Conservation (phyloP, 2,888 invertebrate genomes). For the Oligia fasciuncula region DNA sequence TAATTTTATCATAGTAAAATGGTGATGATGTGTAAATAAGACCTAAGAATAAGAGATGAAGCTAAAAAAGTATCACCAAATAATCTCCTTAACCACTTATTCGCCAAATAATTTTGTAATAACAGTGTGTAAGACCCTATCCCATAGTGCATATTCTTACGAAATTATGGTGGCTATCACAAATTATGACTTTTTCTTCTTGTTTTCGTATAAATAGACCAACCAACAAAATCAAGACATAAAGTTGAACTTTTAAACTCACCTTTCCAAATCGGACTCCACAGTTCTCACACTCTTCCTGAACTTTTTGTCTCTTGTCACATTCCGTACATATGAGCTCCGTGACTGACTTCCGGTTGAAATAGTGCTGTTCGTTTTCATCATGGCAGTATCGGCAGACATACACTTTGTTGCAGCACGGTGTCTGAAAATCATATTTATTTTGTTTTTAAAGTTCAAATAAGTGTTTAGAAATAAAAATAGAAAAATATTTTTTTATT, state of each 20-base stretch:
- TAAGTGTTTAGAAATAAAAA: neutral
- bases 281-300: constrained; percentile 94
- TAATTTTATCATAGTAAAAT: neutral
- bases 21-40: neutral
- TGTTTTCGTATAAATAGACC: neutral
- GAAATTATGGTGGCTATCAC: too few relatives aligned
- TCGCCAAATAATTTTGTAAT: too few relatives aligned
- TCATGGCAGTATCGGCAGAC: constrained; percentile 97
- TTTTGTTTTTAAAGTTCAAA: neutral
- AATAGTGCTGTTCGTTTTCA: constrained; percentile 95
- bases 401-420: constrained; percentile 96
- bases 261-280: constrained; percentile 95
- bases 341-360: constrained; percentile 95
- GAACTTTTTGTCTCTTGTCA: constrained; percentile 94
- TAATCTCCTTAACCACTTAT: too few relatives aligned
- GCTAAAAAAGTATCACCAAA: too few relatives aligned
- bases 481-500: neutral
- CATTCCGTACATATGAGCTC: constrained; percentile 96
- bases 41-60: neutral
- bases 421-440: constrained; percentile 92
- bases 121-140: too few relatives aligned
- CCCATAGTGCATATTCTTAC: too few relatives aligned
- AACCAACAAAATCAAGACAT: neutral
- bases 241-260: constrained; percentile 32
- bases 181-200: neutral